phyloP scores from a whole-genome alignment of 2,113 vertebrate species.

The Eurystomus gularis region DNA sequence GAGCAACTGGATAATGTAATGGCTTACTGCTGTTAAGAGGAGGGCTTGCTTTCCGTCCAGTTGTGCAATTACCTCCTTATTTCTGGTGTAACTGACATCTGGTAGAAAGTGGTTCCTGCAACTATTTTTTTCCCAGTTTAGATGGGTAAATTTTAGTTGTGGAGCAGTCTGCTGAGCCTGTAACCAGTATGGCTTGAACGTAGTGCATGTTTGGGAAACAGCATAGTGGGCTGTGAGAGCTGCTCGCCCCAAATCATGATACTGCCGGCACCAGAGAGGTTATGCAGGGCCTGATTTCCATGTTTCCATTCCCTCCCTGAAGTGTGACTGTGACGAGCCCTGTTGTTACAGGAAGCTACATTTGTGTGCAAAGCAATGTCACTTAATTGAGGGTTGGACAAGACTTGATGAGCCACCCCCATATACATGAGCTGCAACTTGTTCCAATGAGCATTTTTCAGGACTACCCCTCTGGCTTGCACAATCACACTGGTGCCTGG shows the following conservation, averaged over 20 bases:
- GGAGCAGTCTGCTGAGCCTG: background rate
- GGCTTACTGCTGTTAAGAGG: background rate
- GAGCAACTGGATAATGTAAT: background rate
- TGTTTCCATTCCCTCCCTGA: background rate
- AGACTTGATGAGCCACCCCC: background rate
- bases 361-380: background rate
- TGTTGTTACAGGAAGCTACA: background rate
- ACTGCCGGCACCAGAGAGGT: background rate
- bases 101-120: background rate
- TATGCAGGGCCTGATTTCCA: background rate
- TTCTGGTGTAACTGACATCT: background rate
- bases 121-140: background rate
- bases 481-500: background rate
- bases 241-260: background rate
- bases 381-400: background rate
- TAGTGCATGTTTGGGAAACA: background rate
- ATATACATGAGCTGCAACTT: background rate
- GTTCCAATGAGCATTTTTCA: background rate
- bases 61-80: background rate
- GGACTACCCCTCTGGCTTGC: background rate
- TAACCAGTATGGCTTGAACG: background rate
- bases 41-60: background rate
- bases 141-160: background rate
- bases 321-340: background rate
- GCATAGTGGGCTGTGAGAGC: background rate